These are phyloP conservation scores for Protonibea diacanthus DNA, from an alignment of 2,797 vertebrate species.

Conservation along the genomic window DNA sequence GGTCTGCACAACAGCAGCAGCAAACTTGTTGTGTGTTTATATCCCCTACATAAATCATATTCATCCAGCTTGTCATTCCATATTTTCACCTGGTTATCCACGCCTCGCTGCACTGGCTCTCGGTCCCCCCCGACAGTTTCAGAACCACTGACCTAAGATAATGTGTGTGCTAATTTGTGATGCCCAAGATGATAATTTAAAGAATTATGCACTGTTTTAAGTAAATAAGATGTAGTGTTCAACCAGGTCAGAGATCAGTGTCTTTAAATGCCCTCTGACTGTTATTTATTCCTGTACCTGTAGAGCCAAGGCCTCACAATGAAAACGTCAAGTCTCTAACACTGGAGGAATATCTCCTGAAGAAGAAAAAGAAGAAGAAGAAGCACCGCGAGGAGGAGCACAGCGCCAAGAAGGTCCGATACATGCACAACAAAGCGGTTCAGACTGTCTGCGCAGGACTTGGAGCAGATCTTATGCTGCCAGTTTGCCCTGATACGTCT, in stretches of 20 bases:
- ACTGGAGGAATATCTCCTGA: conserved; percentile 90
- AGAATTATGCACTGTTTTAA: not conserved
- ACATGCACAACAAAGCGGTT: conserved; percentile 93
- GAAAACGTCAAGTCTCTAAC: conserved; percentile 92
- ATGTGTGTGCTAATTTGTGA: too few species aligned
- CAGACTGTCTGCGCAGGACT: conserved; percentile 91
- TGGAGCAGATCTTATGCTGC: conserved; percentile 77
- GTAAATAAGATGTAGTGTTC: not conserved
- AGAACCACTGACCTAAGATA: too few species aligned
- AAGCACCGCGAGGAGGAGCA: conserved; percentile 92
- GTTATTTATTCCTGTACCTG: conserved; percentile 40
- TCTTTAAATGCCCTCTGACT: conserved; percentile 11
- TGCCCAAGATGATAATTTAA: not conserved
- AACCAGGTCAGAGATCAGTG: not conserved
- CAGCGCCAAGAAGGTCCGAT: conserved; percentile 86
- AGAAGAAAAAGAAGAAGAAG: conserved; percentile 97
- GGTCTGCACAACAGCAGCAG: too few species aligned
- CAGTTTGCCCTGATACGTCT: conserved; percentile 71
- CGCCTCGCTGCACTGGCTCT: too few species aligned
- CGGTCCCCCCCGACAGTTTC: too few species aligned
- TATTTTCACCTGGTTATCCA: too few species aligned
- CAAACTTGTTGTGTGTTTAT: too few species aligned
- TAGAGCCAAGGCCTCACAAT: conserved; percentile 86
- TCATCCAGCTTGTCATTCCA: too few species aligned
- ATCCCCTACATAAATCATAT: too few species aligned